phyloP scores from a whole-genome alignment of 2,113 vertebrate species.

The Aramus guarauna region DNA sequence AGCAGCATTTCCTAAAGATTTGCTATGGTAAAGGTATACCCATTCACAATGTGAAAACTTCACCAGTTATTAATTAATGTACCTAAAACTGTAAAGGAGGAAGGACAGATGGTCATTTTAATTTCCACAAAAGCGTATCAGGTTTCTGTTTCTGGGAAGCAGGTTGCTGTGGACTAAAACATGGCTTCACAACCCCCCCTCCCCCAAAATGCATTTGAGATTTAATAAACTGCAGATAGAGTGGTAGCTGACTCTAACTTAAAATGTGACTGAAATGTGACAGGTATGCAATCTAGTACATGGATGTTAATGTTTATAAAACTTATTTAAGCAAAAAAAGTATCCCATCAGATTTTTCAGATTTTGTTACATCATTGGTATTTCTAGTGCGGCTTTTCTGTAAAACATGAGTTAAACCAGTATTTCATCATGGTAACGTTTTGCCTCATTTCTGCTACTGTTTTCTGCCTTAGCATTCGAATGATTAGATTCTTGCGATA shows the following conservation, averaged over 20 bases:
- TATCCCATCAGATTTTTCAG: background rate
- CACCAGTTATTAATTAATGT: background rate
- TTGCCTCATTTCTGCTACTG: background rate
- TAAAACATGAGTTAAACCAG: background rate
- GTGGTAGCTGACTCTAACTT: background rate
- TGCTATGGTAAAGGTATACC: background rate
- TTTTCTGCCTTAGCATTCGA: background rate
- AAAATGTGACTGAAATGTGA: background rate
- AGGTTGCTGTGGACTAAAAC: background rate
- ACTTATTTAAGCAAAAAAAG: background rate
- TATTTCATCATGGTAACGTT: background rate
- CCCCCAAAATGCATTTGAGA: background rate
- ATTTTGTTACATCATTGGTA: background rate
- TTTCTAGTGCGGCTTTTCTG: background rate
- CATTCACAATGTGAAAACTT: background rate
- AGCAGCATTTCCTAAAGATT: background rate
- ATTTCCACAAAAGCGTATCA: background rate
- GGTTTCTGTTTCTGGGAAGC: background rate
- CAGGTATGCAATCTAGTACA: background rate
- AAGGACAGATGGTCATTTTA: background rate
- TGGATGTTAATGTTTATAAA: background rate
- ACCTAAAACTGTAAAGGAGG: background rate
- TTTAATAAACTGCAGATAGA: slow-evolving; percentile 2
- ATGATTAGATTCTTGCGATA: background rate
- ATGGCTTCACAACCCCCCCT: background rate